Base-by-base conservation (phyloP, 2,888 invertebrate species). In the Leptogaster cylindrica region DNA sequence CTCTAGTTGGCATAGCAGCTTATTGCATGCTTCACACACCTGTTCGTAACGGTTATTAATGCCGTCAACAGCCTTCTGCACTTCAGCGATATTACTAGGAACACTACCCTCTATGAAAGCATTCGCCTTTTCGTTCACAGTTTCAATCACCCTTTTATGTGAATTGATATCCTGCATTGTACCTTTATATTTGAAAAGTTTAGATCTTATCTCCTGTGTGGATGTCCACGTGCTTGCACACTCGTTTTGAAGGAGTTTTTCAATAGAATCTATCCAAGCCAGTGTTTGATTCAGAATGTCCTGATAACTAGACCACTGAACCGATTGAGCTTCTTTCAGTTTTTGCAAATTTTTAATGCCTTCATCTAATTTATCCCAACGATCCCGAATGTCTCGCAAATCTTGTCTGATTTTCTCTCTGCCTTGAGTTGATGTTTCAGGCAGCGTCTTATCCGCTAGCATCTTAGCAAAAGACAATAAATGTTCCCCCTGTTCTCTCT, bases 371-470 rank as follows among this genome's bases (percentile, higher is more conserved):
- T 86, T 87, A 75, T 97, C 96, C 93, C 95, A 96, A 76, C 92
- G 85, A 76, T 93, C 92, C 73, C 93, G 86, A 12, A 93, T 85
- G 23, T 86, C 84, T 74, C 93, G 85, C 67, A 96, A 82, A 77
- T 95, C 92, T 72, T 90, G 88, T n/a, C 97, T 86, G 66, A 97
- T 89, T 63, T 86, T 87, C 79, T 97, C 97, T 70, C 97, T 86
- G 0, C 97, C 97, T 73, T 89, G 89, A 0, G 96, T 90, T 7
- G 95, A 92, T 2, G 96, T 97, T 79, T 95, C 94, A 0, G 95
- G 93, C 70, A 95, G 85, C n/a, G 97, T 87, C 77, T 91, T 89
- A 76, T 97, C 97, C 2, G 94, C 94, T 0, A 90, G 85, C 2
- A 88, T 84, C 10, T 90, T 89, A 14, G 95, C 81, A 36, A 88